These are phyloP conservation scores for Amniataba percoides DNA, from an alignment of 2,797 vertebrate species.

Conservation along the genomic window DNA sequence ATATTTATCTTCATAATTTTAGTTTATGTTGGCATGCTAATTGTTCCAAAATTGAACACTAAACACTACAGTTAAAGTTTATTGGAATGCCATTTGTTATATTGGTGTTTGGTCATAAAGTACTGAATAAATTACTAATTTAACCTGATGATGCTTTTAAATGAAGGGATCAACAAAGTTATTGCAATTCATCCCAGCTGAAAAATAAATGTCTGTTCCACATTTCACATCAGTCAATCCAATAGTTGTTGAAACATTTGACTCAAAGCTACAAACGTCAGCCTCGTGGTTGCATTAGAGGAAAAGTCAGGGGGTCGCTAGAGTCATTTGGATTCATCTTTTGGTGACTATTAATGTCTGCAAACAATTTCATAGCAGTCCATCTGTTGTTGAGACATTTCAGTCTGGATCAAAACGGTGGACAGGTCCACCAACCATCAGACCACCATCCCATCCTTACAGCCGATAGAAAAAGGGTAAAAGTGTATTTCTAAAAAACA, in stretches of 20 bases:
- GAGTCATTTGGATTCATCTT: background rate
- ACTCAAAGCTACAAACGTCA: background rate
- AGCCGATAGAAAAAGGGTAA: too few species aligned
- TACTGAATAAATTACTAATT: too few species aligned
- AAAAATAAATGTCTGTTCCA: background rate
- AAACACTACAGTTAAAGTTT: too few species aligned
- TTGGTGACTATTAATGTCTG: background rate
- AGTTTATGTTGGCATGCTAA: too few species aligned
- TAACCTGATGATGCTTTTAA: too few species aligned
- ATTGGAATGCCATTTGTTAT: background rate
- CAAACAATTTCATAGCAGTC: background rate
- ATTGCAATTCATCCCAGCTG: background rate
- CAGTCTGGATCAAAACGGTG: background rate
- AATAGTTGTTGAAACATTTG: background rate
- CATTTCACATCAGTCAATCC: background rate
- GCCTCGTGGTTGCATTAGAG: background rate
- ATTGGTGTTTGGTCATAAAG: background rate
- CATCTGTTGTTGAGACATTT: background rate
- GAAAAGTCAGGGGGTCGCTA: background rate
- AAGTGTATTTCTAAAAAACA: conserved; percentile 1
- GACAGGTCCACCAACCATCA: background rate
- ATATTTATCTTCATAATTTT: too few species aligned
- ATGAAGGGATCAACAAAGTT: too few species aligned
- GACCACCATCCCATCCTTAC: background rate
- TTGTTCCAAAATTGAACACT: too few species aligned